Evolutionary conservation across 1,140 invertebrate genomes (phyloP), one percentile per base, ranked within the genome.

Genomic region (Euborellia annulipes): DNA sequence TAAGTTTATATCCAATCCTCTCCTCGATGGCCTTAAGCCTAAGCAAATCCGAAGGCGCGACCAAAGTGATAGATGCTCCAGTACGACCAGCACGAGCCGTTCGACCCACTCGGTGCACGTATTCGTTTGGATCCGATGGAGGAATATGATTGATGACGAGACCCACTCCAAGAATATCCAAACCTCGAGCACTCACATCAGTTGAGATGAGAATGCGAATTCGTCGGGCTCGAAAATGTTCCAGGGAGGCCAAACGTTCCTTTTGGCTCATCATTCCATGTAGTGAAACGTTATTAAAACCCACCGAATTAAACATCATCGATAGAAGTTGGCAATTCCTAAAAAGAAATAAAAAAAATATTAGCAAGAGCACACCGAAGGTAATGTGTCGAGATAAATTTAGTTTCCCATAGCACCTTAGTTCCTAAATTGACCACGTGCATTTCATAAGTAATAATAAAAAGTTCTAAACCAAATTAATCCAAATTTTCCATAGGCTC

Each of bases 101-200:
- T 58, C 95, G 70, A 30, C 95, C 95, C 14, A 98, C 93, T 54
- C 95, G 74, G 66, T 99, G 95, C 55, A 98, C 82, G 63, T 98
- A 98, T 56, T 93, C 88, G 58, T 90, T 93, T 1, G 86, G 77
- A 49, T 83, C 73, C 45, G 79, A 78, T 0, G 93, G 94, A 52
- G 97, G 74, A 54, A 82, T 82, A 60, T 95, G 87, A 67, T 99
- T 98, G 1, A 99, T 76, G 0, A 99, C 86, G 47, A 97, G 67
- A 60, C 94, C 76, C 2, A 97, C 90, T 43, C 79, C 73, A 2
- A 84, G 83, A 58, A 92, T 88, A 55, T 90, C 86, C 17, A 92
- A 63, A 17, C 68, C 66, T 65, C 40, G 3, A 30, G 8, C 36
- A 8, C 92, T 94, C 1, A 98, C 88, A 71, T 98, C 91, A 17